Evolutionary conservation across 1,140 invertebrate species (phyloP), one percentile per base, ranked within the genome.

Genomic region (Ips nitidus): DNA sequence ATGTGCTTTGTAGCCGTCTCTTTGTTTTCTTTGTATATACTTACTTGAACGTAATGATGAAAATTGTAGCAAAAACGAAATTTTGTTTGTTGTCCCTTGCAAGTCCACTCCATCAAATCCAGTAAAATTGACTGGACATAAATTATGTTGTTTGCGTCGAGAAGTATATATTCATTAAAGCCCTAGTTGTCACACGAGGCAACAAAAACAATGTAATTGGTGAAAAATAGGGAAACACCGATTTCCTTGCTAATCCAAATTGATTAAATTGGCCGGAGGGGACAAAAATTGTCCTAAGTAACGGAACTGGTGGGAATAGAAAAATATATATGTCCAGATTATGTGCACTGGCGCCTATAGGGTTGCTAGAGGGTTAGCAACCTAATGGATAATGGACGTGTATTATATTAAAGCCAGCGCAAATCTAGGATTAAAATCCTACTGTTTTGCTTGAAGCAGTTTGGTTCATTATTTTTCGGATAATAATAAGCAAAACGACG

Each of bases 211-310:
- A 8, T 39, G 64, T 66, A 66, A 66, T 66, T 66, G 64, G 36
- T 66, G 64, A 66, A 66, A 58, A 66, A 58, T 58, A 58, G 53
- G 64, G 64, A 58, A 66, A 50, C 53, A 45, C 53, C 64, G 53
- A 57, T 57, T 66, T 66, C 43, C 41, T 40, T 57, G 42, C 53
- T 66, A 66, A 66, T 66, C 64, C 64, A 58, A 57, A 66, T 66
- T 66, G 64, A 66, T 66, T 66, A 66, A 66, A 66, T 66, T 66
- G 64, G 55, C 64, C 64, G 53, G 64, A 66, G 64, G 64, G 64
- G 53, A 66, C 64, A 64, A 58, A 66, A 66, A 66, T 58, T 57
- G 55, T 58, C 47, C 38, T 58, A 66, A 57, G 64, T 58, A 66
- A 66, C 41, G 55, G 58, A 41, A 58, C 50, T 37, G 36, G 22